These are phyloP conservation scores for Pseudolaguvia tuberculata DNA, from an alignment of 2,113 vertebrate species.

Conservation along the genomic window DNA sequence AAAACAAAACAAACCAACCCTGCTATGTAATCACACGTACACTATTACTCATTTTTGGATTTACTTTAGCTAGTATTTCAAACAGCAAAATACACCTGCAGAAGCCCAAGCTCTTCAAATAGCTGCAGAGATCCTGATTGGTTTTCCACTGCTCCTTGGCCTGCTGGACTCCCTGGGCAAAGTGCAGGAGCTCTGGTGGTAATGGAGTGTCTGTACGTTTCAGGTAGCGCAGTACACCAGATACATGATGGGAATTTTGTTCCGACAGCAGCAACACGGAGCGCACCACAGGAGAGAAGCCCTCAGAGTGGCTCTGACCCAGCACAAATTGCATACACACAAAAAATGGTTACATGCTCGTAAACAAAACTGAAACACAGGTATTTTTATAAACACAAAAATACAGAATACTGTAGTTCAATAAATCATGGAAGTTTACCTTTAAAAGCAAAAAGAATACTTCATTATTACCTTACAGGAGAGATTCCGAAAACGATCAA, in stretches of 20 bases:
- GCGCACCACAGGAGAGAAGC: conserved; percentile 46
- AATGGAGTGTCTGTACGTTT: conserved; percentile 65
- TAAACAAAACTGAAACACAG: background rate
- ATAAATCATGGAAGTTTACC: no score
- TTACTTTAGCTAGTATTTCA: background rate
- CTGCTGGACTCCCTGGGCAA: conserved; percentile 61
- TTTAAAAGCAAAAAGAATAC: background rate
- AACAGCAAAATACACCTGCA: conserved; percentile 64
- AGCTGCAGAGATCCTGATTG: conserved; percentile 69
- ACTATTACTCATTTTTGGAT: background rate
- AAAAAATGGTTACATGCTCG: background rate
- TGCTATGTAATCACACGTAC: background rate
- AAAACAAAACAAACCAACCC: background rate
- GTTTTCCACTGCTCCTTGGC: conserved; percentile 71
- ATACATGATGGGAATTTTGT: conserved; percentile 55
- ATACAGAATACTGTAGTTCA: background rate
- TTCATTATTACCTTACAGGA: conserved; percentile 61
- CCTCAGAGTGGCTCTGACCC: conserved; percentile 48
- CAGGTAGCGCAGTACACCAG: conserved; percentile 72
- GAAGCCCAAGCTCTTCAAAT: conserved; percentile 80
- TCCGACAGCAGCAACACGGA: conserved; percentile 84
- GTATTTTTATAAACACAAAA: conserved; percentile 16
- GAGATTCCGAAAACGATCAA: conserved; percentile 70
- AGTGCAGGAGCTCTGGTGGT: conserved; percentile 70
- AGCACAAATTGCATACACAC: background rate